Conservation (phyloP, 2,113 vertebrate species). For the Cranoglanis bouderius region DNA sequence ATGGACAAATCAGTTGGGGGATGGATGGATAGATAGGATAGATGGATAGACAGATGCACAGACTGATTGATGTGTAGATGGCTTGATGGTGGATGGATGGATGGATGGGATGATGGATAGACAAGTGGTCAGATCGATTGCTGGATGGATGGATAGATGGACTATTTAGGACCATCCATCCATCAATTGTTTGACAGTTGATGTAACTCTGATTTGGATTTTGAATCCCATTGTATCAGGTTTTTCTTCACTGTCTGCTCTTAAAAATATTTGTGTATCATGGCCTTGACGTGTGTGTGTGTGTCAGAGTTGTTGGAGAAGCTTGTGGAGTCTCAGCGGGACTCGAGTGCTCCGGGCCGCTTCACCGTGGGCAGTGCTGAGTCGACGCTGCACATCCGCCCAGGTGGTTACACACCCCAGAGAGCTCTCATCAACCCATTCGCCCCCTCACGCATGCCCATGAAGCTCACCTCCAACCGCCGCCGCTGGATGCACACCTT, state of each 20-base stretch:
- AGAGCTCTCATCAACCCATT: conserved; percentile 96
- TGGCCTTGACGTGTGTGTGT: too few relatives aligned
- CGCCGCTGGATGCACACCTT: conserved; percentile 99
- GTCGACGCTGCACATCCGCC: conserved; percentile 88
- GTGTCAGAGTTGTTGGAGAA: conserved; percentile 82
- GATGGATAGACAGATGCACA: too few relatives aligned
- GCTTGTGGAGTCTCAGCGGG: conserved; percentile 87
- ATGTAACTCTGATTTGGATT: not conserved
- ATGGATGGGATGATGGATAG: too few relatives aligned
- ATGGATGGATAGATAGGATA: not conserved
- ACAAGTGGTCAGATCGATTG: too few relatives aligned
- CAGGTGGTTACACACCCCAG: conserved; percentile 86
- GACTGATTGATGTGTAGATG: too few relatives aligned
- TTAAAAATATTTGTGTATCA: too few relatives aligned
- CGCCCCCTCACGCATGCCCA: conserved; percentile 95
- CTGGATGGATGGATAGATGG: too few relatives aligned
- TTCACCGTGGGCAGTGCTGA: conserved; percentile 96
- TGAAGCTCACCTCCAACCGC: conserved; percentile 96
- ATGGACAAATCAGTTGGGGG: too few relatives aligned
- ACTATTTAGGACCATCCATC: too few relatives aligned
- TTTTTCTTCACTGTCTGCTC: too few relatives aligned
- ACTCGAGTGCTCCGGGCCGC: conserved; percentile 90
- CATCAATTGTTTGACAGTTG: not conserved
- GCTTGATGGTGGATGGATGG: too few relatives aligned
- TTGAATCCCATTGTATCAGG: too few relatives aligned